Percentiles rank a stretch among this genome's conserved stretches.
phyloP scores from a whole-genome alignment of 1,140 invertebrate genomes.

The Halictus rubicundus region DNA sequence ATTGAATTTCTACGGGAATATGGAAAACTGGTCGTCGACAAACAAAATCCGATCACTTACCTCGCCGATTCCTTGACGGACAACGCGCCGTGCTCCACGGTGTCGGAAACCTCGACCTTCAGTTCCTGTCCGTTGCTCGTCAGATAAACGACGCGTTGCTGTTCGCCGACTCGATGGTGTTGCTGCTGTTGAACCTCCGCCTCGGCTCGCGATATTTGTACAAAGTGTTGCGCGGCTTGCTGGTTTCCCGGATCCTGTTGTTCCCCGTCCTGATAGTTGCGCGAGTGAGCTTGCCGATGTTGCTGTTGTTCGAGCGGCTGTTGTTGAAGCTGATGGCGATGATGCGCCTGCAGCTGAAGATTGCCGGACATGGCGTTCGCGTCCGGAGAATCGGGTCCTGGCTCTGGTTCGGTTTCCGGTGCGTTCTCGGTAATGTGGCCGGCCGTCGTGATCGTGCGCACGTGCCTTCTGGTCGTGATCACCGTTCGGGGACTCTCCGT shows the following conservation, averaged over 20 bases:
- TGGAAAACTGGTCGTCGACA: too few relatives aligned
- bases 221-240: constrained; percentile 63
- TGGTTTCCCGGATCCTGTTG: constrained; percentile 48
- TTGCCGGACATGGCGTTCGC: constrained; percentile 59
- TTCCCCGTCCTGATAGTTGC: constrained; percentile 55
- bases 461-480: constrained; percentile 82
- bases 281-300: constrained; percentile 47
- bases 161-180: constrained; percentile 56
- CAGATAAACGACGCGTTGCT: constrained; percentile 73
- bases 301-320: constrained; percentile 51
- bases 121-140: constrained; percentile 69
- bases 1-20: not conserved
- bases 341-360: constrained; percentile 60
- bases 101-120: constrained; percentile 64
- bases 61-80: constrained; percentile 72
- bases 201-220: constrained; percentile 68
- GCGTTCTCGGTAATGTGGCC: constrained; percentile 82
- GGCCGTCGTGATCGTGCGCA: constrained; percentile 83
- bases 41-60: too few relatives aligned
- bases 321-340: constrained; percentile 61
- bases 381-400: constrained; percentile 70
- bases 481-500: constrained; percentile 69
- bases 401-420: constrained; percentile 75
- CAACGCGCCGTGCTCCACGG: constrained; percentile 56
- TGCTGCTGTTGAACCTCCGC: constrained; percentile 66